Evolutionary conservation across 2,888 invertebrate species (phyloP).

Genomic region (Entomobrya multifasciata): DNA sequence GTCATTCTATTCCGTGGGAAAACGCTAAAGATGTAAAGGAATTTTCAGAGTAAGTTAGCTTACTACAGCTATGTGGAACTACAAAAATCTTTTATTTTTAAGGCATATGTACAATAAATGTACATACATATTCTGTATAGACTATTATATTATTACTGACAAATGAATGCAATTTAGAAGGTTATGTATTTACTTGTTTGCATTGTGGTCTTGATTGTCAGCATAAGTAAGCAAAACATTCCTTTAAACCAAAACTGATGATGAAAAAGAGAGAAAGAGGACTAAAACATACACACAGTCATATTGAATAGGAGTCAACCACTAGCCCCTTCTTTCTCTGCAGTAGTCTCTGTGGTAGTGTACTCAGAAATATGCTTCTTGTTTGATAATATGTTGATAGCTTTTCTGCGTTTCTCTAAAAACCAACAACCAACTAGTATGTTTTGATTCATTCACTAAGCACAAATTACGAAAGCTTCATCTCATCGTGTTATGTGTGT

Average conservation of each 20-base stretch:
- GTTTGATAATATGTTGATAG: background rate
- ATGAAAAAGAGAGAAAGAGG: conserved; percentile 11
- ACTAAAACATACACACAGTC: background rate
- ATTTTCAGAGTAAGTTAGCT: background rate
- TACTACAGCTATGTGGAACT: too few species aligned
- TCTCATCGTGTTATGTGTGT: too few species aligned
- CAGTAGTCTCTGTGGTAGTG: background rate
- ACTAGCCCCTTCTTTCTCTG: background rate
- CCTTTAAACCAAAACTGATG: background rate
- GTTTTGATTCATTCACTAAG: conserved; percentile 21
- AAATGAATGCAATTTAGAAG: background rate
- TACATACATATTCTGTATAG: background rate
- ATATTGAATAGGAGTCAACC: background rate
- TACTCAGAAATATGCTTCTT: conserved; percentile 10
- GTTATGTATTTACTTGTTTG: conserved; percentile 44
- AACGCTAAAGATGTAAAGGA: background rate
- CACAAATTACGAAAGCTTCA: background rate
- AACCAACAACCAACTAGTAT: background rate
- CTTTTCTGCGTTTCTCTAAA: background rate
- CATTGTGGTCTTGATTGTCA: conserved; percentile 48
- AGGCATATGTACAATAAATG: too few species aligned
- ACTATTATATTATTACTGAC: background rate
- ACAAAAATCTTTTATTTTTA: too few species aligned
- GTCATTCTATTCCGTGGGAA: background rate
- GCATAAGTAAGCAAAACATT: conserved; percentile 15